A percentile compares a stretch with the other conserved stretches of the same genome.
Evolutionary conservation across 2,797 vertebrate species (phyloP).

Genomic region (Poecilia picta): DNA sequence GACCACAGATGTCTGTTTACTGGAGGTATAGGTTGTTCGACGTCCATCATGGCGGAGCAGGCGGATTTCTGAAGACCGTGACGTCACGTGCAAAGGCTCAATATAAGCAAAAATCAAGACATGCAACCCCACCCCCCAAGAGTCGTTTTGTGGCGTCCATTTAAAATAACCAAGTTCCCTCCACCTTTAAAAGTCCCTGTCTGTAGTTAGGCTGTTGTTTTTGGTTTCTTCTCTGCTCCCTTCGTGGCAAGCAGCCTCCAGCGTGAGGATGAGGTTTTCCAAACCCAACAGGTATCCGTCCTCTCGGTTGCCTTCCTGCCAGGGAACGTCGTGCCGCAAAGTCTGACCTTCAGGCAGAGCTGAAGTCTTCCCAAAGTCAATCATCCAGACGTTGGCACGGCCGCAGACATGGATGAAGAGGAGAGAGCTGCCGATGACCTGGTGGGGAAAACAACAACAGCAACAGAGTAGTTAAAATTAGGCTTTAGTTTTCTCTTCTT

Average conservation of each 20-base stretch:
- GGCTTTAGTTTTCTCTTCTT: neutral
- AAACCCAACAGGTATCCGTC: slow-evolving; percentile 96
- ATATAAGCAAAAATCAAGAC: slow-evolving; percentile 11
- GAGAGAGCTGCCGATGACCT: slow-evolving; percentile 99
- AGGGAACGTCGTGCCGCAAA: slow-evolving; percentile 88
- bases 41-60: too few species aligned
- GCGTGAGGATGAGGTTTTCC: slow-evolving; percentile 89
- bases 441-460: slow-evolving; percentile 11
- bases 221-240: slow-evolving; percentile 19
- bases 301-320: slow-evolving; percentile 97
- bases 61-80: too few species aligned
- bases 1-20: too few species aligned
- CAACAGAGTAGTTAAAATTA: slow-evolving; percentile 10
- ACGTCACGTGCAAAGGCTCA: too few species aligned
- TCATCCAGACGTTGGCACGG: slow-evolving; percentile 93
- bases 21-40: too few species aligned
- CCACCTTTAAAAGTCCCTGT: slow-evolving; percentile 47
- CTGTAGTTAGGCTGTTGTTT: slow-evolving; percentile 35
- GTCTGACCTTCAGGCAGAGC: slow-evolving; percentile 88
- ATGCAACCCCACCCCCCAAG: neutral
- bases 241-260: slow-evolving; percentile 61
- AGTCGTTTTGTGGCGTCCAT: slow-evolving; percentile 9
- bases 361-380: slow-evolving; percentile 98
- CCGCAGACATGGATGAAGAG: slow-evolving; percentile 96
- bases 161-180: slow-evolving; percentile 29